Evolutionary conservation across 2,888 invertebrate species (phyloP).

Genomic region (Drosophila setosimentum): DNA sequence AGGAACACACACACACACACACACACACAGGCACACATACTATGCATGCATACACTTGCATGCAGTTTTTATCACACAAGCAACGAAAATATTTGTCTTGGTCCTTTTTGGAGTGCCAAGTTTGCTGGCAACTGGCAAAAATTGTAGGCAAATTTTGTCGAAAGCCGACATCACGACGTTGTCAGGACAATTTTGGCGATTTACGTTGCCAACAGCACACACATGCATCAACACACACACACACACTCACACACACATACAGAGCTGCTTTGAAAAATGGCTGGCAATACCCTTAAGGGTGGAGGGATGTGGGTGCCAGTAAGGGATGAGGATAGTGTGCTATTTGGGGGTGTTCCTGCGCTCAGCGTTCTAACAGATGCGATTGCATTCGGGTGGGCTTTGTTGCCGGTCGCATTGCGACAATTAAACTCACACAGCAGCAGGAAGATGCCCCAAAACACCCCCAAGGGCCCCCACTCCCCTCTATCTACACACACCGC

Average conservation of each 20-base stretch:
- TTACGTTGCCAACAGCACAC: constrained; percentile 59
- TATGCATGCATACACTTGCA: constrained; percentile 11
- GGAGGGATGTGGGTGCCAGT: background rate
- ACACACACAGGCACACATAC: background rate
- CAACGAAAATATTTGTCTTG: constrained; percentile 68
- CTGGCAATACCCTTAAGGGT: constrained; percentile 35
- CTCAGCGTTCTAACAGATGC: constrained; percentile 23
- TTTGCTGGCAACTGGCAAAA: constrained; percentile 62
- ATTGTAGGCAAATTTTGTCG: constrained; percentile 73
- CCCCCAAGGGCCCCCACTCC: background rate
- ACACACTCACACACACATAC: constrained; percentile 28
- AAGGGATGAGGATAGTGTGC: background rate
- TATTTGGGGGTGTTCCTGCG: constrained; percentile 38
- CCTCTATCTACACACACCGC: background rate
- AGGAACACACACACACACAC: constrained; percentile 22
- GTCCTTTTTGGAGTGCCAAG: constrained; percentile 59
- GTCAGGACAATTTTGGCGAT: constrained; percentile 68
- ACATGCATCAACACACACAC: background rate
- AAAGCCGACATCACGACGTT: constrained; percentile 65
- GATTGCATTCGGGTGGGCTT: constrained; percentile 50
- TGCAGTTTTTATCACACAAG: constrained; percentile 65
- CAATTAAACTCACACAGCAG: constrained; percentile 70
- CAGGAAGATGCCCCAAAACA: constrained; percentile 10
- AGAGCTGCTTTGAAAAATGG: constrained; percentile 63
- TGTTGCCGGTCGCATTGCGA: constrained; percentile 72